phyloP scores from a whole-genome alignment of 2,113 vertebrate species.

The Xiphophorus couchianus region DNA sequence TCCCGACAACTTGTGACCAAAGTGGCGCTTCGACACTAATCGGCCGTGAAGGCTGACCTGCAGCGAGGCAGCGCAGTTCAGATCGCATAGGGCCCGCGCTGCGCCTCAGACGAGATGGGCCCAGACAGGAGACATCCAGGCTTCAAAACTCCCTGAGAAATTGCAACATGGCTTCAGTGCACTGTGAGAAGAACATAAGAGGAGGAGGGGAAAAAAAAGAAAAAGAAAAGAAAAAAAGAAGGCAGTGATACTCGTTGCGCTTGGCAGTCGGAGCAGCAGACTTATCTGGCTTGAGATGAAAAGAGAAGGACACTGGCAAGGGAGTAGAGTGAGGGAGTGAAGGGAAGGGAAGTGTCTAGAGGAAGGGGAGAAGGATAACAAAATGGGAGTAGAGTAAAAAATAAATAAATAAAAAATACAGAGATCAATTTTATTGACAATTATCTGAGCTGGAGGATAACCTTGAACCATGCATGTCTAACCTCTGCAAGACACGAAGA shows the following conservation, averaged over 20 bases:
- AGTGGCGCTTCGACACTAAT: conserved; percentile 96
- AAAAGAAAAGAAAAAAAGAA: conserved; percentile 7
- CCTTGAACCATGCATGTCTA: conserved; percentile 68
- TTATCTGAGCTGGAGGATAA: conserved; percentile 69
- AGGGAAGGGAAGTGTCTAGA: conserved; percentile 36
- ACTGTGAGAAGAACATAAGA: conserved; percentile 72
- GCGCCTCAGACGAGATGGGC: conserved; percentile 80
- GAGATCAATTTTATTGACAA: conserved; percentile 77
- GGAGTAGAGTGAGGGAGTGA: conserved; percentile 64
- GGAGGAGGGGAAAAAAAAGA: conserved; percentile 26
- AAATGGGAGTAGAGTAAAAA: conserved; percentile 49
- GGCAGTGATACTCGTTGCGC: conserved; percentile 75
- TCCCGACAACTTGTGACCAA: conserved; percentile 92
- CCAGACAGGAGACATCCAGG: conserved; percentile 94
- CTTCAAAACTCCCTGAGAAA: conserved; percentile 85
- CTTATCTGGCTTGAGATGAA: conserved; percentile 74
- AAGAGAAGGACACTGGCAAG: conserved; percentile 68
- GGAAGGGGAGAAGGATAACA: conserved; percentile 33
- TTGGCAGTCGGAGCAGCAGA: conserved; percentile 74
- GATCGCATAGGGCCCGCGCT: conserved; percentile 85
- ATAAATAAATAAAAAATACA: conserved; percentile 49
- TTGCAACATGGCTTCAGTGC: conserved; percentile 79
- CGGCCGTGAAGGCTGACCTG: conserved; percentile 97
- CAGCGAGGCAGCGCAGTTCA: conserved; percentile 92
- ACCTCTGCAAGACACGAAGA: conserved; percentile 45